phyloP scores from a whole-genome alignment of 2,113 vertebrate genomes.

The Nothobranchius furzeri region DNA sequence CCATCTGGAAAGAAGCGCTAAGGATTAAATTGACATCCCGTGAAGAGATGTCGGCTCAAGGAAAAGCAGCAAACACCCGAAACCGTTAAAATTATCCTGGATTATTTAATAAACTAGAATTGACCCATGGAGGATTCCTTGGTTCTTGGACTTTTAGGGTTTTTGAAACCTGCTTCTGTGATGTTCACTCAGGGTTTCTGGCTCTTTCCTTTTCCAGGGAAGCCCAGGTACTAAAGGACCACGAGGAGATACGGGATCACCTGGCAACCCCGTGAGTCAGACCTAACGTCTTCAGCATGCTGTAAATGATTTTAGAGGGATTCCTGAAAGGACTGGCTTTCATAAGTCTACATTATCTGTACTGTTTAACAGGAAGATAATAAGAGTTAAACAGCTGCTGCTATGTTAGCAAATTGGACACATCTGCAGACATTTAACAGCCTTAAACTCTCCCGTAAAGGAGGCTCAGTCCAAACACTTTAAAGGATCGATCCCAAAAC shows the following conservation, averaged over 20 bases:
- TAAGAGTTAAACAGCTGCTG: background rate
- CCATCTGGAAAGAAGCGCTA: slow-evolving; percentile 40
- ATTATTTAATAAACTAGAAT: slow-evolving; percentile 49
- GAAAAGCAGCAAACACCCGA: slow-evolving; percentile 57
- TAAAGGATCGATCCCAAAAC: slow-evolving; percentile 14
- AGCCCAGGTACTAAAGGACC: slow-evolving; percentile 91
- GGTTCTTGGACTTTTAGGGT: slow-evolving; percentile 49
- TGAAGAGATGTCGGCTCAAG: slow-evolving; percentile 41
- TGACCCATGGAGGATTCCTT: slow-evolving; percentile 41
- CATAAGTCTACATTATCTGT: background rate
- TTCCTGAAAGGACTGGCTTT: background rate
- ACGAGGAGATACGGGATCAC: slow-evolving; percentile 91
- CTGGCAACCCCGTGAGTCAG: slow-evolving; percentile 86
- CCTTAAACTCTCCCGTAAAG: slow-evolving; percentile 39
- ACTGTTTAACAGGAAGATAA: slow-evolving; percentile 5
- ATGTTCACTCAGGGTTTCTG: slow-evolving; percentile 45
- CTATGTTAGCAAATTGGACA: slow-evolving; percentile 23
- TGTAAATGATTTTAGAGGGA: background rate
- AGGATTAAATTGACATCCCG: slow-evolving; percentile 47
- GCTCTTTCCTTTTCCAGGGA: slow-evolving; percentile 81
- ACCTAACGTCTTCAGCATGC: slow-evolving; percentile 2
- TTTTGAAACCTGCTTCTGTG: slow-evolving; percentile 60
- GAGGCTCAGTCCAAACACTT: slow-evolving; percentile 8
- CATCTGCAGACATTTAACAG: slow-evolving; percentile 56
- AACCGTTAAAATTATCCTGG: slow-evolving; percentile 38